Evolutionary conservation across 2,888 invertebrate genomes (phyloP).

Genomic region (Drosophila ezoana): DNA sequence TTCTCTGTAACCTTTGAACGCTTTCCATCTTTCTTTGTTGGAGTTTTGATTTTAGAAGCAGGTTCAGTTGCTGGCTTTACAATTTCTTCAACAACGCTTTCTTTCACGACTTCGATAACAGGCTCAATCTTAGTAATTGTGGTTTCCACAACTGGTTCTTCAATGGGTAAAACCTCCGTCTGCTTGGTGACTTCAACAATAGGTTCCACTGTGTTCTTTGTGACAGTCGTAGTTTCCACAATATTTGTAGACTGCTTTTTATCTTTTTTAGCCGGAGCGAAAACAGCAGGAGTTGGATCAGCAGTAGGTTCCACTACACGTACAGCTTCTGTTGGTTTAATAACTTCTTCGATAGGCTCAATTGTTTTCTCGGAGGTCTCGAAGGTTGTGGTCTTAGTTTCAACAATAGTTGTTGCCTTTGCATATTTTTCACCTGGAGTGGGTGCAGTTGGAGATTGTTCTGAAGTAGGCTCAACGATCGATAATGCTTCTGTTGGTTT

Average conservation of each 20-base stretch:
- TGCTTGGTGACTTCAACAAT: slow-evolving; percentile 9
- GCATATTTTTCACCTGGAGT: background rate
- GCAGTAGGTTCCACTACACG: background rate
- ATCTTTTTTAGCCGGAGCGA: background rate
- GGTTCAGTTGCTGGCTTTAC: background rate
- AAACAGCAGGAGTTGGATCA: background rate
- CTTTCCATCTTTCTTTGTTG: slow-evolving; percentile 47
- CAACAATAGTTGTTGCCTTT: slow-evolving; percentile 6
- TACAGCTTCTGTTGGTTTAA: slow-evolving; percentile 4
- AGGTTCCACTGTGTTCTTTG: slow-evolving; percentile 17
- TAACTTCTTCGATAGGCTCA: slow-evolving; percentile 8
- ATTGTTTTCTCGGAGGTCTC: background rate
- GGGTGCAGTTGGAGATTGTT: background rate
- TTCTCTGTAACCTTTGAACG: slow-evolving; percentile 20
- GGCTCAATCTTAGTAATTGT: slow-evolving; percentile 4
- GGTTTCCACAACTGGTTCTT: slow-evolving; percentile 12
- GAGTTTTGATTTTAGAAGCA: slow-evolving; percentile 2
- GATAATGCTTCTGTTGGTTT: background rate
- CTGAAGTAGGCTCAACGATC: background rate
- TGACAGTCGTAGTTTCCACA: slow-evolving; percentile 17
- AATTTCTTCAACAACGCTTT: background rate
- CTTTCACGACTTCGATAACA: background rate
- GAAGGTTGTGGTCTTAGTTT: slow-evolving; percentile 7
- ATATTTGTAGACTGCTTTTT: slow-evolving; percentile 2
- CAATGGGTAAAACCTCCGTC: background rate